Base-by-base conservation (phyloP, 2,113 vertebrate species). In the Caloenas nicobarica region DNA sequence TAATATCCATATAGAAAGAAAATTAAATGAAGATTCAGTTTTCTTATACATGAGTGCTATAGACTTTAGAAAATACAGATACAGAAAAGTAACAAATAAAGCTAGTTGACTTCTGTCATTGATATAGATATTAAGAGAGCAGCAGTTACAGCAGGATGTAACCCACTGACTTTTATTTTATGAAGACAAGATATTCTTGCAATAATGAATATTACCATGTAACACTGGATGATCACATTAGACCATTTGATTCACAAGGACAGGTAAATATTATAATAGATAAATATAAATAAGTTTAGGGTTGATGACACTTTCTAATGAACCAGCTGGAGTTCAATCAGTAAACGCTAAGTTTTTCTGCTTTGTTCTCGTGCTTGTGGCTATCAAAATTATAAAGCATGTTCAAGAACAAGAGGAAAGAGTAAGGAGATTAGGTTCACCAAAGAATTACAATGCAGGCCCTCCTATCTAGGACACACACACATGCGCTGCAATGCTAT, bases 361-460 rank as follows among this genome's bases (percentile, higher is more conserved):
- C 14, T 54, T 40, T 65, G 42, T 81, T 92, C 64, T 95, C 95
- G 48, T 86, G 73, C 51, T 84, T 50, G 29, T 53, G 53, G 50
- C 74, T 96, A 56, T 91, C 79, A 88, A 87, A 95, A 93, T 83
- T 92, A 92, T 69, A 96, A 85, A 86, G 13, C 15, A 61, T 89
- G 36, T 73, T 95, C 71, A 87, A 95, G 61, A 89, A 71, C 61
- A 82, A 70, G 56, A 60, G 76, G 71, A 91, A 97, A 95, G 90
- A 96, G 94, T 64, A 38, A 6, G 14, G 71, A 86, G 48, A 93
- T 25, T n/a, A 94, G 62, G 58, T 73, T 87, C 88, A 86, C 88
- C 60, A 95, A 96, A 96, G 87, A 96, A 95, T 97, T 97, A 91
- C 33, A 74, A 90, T 95, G 61, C 33, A 91, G 48, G 60, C 18